A percentile compares a stretch with the other conserved stretches of the same genome.
phyloP scores from a whole-genome alignment of 2,888 invertebrate species.

The Hemithea aestivaria region DNA sequence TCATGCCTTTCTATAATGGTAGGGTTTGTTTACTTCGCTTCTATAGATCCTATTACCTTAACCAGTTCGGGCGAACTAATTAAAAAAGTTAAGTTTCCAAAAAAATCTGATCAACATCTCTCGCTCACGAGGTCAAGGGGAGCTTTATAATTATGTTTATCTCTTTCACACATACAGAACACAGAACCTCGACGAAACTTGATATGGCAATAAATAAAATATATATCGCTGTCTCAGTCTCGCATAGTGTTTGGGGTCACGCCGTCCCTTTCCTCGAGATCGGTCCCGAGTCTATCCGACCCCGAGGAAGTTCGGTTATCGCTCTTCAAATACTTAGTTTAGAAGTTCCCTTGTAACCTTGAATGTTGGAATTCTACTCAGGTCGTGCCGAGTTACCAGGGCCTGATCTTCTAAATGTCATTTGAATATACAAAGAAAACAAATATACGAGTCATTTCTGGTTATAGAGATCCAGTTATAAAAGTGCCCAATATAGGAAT shows the following conservation, averaged over 20 bases:
- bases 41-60: slow-evolving; percentile 15
- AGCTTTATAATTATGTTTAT: slow-evolving; percentile 44
- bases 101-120: slow-evolving; percentile 44
- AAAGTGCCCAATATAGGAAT: too few relatives aligned
- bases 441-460: not conserved
- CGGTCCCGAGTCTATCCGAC: slow-evolving; percentile 43
- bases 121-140: slow-evolving; percentile 40
- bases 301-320: slow-evolving; percentile 60
- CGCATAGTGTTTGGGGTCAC: slow-evolving; percentile 14
- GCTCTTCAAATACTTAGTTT: slow-evolving; percentile 68
- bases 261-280: slow-evolving; percentile 36
- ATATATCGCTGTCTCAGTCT: slow-evolving; percentile 44
- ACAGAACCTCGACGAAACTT: slow-evolving; percentile 42
- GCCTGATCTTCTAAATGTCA: slow-evolving; percentile 14
- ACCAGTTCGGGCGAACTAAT: slow-evolving; percentile 35
- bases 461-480: too few relatives aligned
- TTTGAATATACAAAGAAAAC: slow-evolving; percentile 7
- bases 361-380: slow-evolving; percentile 57
- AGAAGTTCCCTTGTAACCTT: slow-evolving; percentile 70
- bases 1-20: slow-evolving; percentile 6
- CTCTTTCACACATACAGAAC: slow-evolving; percentile 52
- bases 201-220: slow-evolving; percentile 74
- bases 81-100: slow-evolving; percentile 40
- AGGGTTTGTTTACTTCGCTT: not conserved
- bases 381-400: slow-evolving; percentile 28